Base-by-base conservation (phyloP, 1,140 invertebrate genomes). In the Oedothorax gibbosus region DNA sequence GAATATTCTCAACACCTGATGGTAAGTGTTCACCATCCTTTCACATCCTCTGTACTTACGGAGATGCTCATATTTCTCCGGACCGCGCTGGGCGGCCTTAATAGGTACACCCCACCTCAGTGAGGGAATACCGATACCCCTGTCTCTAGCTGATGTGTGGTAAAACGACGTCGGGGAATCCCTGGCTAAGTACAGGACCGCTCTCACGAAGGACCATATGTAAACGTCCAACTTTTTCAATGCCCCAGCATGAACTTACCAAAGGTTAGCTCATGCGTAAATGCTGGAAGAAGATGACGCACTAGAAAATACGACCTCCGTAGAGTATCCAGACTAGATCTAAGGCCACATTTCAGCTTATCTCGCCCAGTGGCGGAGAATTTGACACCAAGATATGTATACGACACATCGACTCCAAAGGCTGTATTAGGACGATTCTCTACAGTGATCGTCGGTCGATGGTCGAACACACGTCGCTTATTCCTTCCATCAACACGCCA, bases 161-260 rank as follows among this genome's bases (percentile, higher is more conserved):
- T n/a, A 65, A 20, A 8, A 14, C 11, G 11, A 8, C 10, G 8
- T 10, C 8, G 64, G 64, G 20, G n/a, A 8, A 18, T 65, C 64
- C 8, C 20, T 11, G 12, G 10, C 12, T 7, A 65, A 65, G 20
- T 65, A 20, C 7, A 65, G 18, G 20, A 65, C 20, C 20, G 10
- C 18, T 20, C 64, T 65, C 12, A 65, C 11, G 8, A 20, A 10
- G 8, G 10, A 14, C 18, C 64, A n/a, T 65, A 65, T 20, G 8
- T n/a, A 20, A 65, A 20, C 20, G n/a, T 71, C 68, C n/a, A 71
- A 71, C n/a, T 71, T 71, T 8, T 50, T 71, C 49, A 71, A 71
- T 49, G 7, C 6, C 50, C 68, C 68, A 35, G n/a, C 10, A 49
- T 71, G 21, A 49, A 10, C n/a, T 50, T 71, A 10, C 7, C 7